These are phyloP conservation scores for Ochropleura plecta DNA, from an alignment of 2,888 invertebrate species.

Conservation along the genomic window DNA sequence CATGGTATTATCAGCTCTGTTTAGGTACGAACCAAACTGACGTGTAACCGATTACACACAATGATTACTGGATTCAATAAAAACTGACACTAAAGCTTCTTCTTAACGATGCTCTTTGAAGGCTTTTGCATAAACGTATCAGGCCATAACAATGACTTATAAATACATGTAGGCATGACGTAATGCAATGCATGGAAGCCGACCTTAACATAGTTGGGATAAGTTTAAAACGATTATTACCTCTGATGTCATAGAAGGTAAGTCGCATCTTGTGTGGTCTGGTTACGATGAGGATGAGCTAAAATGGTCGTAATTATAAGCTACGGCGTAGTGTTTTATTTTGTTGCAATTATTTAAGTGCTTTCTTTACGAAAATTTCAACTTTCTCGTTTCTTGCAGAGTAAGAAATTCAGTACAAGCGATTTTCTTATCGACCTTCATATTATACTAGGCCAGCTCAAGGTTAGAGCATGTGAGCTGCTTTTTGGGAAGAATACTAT, in stretches of 20 bases:
- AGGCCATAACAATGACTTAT: constrained; percentile 46
- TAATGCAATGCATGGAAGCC: neutral
- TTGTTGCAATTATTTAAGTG: neutral
- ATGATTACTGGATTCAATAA: constrained; percentile 78
- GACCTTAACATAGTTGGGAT: constrained; percentile 23
- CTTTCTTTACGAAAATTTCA: neutral
- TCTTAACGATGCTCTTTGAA: constrained; percentile 80
- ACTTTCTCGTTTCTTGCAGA: neutral
- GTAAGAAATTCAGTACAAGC: neutral
- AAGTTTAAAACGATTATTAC: constrained; percentile 1
- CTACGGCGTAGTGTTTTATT: constrained; percentile 1
- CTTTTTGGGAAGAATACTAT: no score
- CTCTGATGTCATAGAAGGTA: neutral
- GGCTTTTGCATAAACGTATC: constrained; percentile 61
- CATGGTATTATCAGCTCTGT: constrained; percentile 58
- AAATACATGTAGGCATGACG: constrained; percentile 21
- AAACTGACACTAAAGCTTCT: constrained; percentile 72
- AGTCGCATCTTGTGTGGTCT: neutral
- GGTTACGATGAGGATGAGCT: neutral
- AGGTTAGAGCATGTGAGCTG: neutral
- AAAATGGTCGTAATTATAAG: neutral
- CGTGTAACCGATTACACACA: constrained; percentile 74
- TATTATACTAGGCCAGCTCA: neutral
- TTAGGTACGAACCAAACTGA: constrained; percentile 48
- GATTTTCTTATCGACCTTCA: neutral